phyloP scores from a whole-genome alignment of 92 coral and sea anemone species.

The Zoanthus gigantus region DNA sequence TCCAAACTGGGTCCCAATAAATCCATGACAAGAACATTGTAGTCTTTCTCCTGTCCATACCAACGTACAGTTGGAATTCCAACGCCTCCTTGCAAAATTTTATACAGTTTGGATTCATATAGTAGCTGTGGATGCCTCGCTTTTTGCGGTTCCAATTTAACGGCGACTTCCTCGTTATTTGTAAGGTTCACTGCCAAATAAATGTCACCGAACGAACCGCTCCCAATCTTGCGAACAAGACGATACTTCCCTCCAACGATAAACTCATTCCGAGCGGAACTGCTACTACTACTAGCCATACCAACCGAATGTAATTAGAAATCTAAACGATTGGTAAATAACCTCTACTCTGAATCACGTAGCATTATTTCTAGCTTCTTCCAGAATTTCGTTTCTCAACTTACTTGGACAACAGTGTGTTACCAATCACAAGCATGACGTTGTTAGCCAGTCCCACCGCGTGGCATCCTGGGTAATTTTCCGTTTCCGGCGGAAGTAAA shows the following conservation, averaged over 20 bases:
- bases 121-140: slow-evolving; percentile 99
- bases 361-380: slow-evolving; percentile 10
- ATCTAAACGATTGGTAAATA: slow-evolving; percentile 2
- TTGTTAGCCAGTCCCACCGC: slow-evolving; percentile 90
- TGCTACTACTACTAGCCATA: slow-evolving; percentile 89
- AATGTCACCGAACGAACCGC: slow-evolving; percentile 99
- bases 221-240: slow-evolving; percentile 95
- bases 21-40: slow-evolving; percentile 97
- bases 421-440: slow-evolving; percentile 88
- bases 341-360: background rate
- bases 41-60: slow-evolving; percentile 98
- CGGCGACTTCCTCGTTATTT: slow-evolving; percentile 97
- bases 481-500: slow-evolving; percentile 72
- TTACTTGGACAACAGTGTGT: slow-evolving; percentile 45
- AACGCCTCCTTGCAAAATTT: slow-evolving; percentile 97
- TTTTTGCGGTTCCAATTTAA: slow-evolving; percentile 95
- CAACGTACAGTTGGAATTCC: slow-evolving; percentile 96
- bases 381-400: slow-evolving; percentile 1
- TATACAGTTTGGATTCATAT: slow-evolving; percentile 96
- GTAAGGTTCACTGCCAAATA: slow-evolving; percentile 88
- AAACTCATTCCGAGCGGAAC: slow-evolving; percentile 82
- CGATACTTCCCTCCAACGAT: slow-evolving; percentile 95
- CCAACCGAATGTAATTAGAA: slow-evolving; percentile 20
- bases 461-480: slow-evolving; percentile 66
- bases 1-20: slow-evolving; percentile 98